Evolutionary conservation across 2,797 vertebrate genomes (phyloP).

Genomic region (Protonibea diacanthus): DNA sequence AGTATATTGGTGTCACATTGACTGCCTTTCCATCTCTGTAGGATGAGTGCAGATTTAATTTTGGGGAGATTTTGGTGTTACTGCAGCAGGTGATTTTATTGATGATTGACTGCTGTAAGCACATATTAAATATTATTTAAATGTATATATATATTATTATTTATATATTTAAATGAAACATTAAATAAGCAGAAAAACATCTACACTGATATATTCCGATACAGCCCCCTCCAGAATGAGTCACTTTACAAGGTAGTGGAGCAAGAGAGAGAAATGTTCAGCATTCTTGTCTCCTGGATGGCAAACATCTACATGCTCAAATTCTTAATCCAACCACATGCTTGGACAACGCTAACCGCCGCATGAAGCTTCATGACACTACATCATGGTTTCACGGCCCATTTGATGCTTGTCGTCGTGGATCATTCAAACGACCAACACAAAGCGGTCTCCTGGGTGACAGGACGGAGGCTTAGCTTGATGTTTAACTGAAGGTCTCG

Average conservation of each 20-base stretch:
- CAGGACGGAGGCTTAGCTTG: not conserved
- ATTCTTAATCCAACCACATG: not conserved
- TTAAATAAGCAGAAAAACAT: too few species aligned
- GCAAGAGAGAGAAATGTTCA: not conserved
- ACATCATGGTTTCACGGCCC: conserved; percentile 24
- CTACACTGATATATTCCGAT: too few species aligned
- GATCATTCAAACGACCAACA: conserved; percentile 23
- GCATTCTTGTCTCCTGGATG: not conserved
- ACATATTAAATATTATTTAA: too few species aligned
- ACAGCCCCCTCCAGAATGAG: too few species aligned
- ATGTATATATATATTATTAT: too few species aligned
- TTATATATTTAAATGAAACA: too few species aligned
- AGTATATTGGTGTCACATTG: not conserved
- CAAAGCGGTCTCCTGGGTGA: conserved; percentile 36
- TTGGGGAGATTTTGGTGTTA: too few species aligned
- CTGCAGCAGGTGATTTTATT: too few species aligned
- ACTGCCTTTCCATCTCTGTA: not conserved
- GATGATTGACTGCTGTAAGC: not conserved
- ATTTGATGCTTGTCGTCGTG: conserved; percentile 46
- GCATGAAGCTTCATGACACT: conserved; percentile 1
- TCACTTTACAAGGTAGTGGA: not conserved
- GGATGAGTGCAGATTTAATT: not conserved
- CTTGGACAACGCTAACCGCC: not conserved
- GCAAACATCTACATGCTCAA: not conserved
- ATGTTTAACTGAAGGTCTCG: conserved; percentile 46